These are phyloP conservation scores for Azorinus chamasolen DNA, from an alignment of 2,888 invertebrate genomes.

Conservation along the genomic window DNA sequence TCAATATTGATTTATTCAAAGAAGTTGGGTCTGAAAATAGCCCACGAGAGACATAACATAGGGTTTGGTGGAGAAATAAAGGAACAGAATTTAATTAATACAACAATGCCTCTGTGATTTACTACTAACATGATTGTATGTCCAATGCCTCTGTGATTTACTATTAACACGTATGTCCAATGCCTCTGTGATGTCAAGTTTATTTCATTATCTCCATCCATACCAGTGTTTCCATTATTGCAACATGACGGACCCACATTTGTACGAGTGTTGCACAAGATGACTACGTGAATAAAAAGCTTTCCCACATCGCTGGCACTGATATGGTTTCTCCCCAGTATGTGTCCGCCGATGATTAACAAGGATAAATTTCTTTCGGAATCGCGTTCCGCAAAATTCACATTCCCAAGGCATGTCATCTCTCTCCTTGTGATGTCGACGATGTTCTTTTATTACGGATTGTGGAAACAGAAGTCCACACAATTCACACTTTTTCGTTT, in stretches of 20 bases:
- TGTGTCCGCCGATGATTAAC: conserved; percentile 11
- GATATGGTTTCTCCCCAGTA: conserved; percentile 19
- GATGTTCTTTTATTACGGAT: conserved; percentile 1
- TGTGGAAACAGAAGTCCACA: neutral
- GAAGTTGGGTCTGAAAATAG: too few species aligned
- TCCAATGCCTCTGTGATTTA: too few species aligned
- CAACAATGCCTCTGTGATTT: too few species aligned
- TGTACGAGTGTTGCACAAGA: conserved; percentile 1
- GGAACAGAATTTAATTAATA: too few species aligned
- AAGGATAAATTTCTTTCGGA: conserved; percentile 7
- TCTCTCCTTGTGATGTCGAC: neutral
- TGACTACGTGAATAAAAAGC: conserved; percentile 2
- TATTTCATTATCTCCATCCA: too few species aligned
- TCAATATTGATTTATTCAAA: too few species aligned
- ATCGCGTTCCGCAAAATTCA: conserved; percentile 10
- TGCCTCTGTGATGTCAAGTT: too few species aligned
- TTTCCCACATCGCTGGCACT: conserved; percentile 1
- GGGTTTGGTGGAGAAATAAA: too few species aligned
- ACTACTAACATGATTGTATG: too few species aligned
- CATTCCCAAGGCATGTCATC: neutral
- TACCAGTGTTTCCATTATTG: too few species aligned
- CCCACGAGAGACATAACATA: too few species aligned
- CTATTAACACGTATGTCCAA: too few species aligned
- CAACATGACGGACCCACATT: neutral
- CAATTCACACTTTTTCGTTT: neutral